Conservation (phyloP, 2,888 invertebrate species). For the Geophilus truncorum region DNA sequence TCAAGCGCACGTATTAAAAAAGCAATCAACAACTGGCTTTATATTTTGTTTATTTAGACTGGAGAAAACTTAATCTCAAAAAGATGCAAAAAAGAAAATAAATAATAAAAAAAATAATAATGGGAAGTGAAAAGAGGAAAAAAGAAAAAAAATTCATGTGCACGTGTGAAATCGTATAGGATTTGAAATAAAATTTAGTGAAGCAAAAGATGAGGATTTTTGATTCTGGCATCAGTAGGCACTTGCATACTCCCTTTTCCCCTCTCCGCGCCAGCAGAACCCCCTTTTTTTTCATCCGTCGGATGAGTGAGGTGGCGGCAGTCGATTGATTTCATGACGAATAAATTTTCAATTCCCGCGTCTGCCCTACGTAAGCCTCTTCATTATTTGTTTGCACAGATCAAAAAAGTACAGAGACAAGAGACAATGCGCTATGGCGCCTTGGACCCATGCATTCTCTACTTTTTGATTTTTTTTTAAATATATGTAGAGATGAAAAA, state of each 20-base stretch:
- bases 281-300: slow-evolving; percentile 23
- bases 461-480: background rate
- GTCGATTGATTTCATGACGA: slow-evolving; percentile 18
- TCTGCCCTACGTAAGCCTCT: slow-evolving; percentile 10
- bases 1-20: background rate
- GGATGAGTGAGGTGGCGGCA: slow-evolving; percentile 27
- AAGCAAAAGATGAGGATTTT: slow-evolving; percentile 25
- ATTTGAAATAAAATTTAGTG: slow-evolving; percentile 27
- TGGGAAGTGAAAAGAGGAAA: background rate
- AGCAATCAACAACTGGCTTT: slow-evolving; percentile 22
- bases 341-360: slow-evolving; percentile 27
- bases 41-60: background rate
- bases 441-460: background rate
- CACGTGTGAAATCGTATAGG: slow-evolving; percentile 18
- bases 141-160: background rate
- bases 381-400: slow-evolving; percentile 27
- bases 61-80: background rate
- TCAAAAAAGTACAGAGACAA: slow-evolving; percentile 14
- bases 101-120: background rate
- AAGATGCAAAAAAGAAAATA: background rate
- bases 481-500: background rate
- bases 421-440: background rate
- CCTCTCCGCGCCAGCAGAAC: background rate
- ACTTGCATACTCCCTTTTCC: slow-evolving; percentile 9
- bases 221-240: slow-evolving; percentile 18